Conservation (phyloP, 2,888 invertebrate genomes). For the Campaea margaritaria region DNA sequence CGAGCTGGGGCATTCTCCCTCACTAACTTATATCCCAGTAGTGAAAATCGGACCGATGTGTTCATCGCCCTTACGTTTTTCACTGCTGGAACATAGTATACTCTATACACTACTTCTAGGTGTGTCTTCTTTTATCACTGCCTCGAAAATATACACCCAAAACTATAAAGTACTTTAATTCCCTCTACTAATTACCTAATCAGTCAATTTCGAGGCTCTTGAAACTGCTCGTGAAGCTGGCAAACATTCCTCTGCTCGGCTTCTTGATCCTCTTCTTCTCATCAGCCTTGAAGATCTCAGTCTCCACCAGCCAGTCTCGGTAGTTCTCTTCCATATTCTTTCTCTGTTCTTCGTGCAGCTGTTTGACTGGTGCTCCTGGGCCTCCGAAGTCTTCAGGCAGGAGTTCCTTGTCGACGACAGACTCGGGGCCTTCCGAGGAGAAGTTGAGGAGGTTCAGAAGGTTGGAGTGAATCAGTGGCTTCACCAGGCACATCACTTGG, state of each 20-base stretch:
- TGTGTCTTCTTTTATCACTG: conserved; percentile 3
- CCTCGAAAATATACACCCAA: conserved; percentile 1
- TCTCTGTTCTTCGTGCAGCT: conserved; percentile 84
- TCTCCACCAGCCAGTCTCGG: conserved; percentile 86
- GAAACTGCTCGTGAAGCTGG: conserved; percentile 79
- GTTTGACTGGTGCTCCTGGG: conserved; percentile 78
- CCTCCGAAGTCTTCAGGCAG: conserved; percentile 87
- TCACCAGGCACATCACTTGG: conserved; percentile 87
- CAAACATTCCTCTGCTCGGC: conserved; percentile 79
- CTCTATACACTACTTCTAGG: too few relatives aligned
- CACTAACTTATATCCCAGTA: too few relatives aligned
- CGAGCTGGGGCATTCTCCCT: too few relatives aligned
- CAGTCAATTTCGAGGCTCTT: conserved; percentile 81
- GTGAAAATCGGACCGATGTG: too few relatives aligned
- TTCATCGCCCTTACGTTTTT: not conserved
- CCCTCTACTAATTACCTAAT: conserved; percentile 39
- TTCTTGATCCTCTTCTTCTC: conserved; percentile 79
- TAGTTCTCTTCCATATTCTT: conserved; percentile 85
- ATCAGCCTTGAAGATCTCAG: conserved; percentile 83
- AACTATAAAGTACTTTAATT: conserved; percentile 11
- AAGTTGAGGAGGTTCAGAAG: conserved; percentile 86
- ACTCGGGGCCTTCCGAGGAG: conserved; percentile 78
- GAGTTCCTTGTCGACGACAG: conserved; percentile 74
- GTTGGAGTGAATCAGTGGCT: conserved; percentile 87
- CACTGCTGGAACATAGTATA: too few relatives aligned